Evolutionary conservation across 2,797 vertebrate species (phyloP).

Genomic region (Luscinia luscinia): DNA sequence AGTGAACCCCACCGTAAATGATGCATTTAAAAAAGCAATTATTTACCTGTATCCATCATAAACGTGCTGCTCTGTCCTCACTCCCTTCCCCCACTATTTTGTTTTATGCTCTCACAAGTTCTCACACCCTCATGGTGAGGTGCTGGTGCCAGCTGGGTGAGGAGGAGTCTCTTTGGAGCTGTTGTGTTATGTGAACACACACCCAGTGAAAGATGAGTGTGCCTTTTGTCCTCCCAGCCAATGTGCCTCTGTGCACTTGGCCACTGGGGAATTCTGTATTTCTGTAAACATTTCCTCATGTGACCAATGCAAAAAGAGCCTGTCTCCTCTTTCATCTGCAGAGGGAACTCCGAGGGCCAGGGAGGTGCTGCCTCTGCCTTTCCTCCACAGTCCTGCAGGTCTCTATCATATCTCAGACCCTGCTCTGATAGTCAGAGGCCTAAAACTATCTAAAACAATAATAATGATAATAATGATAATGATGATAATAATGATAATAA

Average conservation of each 20-base stretch:
- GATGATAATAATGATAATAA: too few species aligned
- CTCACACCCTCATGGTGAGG: accelerated
- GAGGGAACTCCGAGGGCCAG: constrained; percentile 18
- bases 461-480: too few species aligned
- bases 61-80: not conserved
- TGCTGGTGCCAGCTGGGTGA: not conserved
- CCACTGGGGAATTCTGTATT: not conserved
- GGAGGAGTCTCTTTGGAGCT: not conserved
- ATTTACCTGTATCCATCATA: not conserved
- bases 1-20: not conserved
- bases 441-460: not conserved
- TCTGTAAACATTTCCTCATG: not conserved
- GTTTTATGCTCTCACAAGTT: not conserved
- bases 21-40: not conserved
- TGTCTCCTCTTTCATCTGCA: not conserved
- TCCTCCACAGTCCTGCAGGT: not conserved
- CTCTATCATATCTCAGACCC: not conserved
- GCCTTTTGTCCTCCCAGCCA: not conserved
- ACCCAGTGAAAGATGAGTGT: not conserved
- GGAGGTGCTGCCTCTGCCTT: not conserved
- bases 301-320: not conserved
- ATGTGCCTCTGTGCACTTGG: not conserved
- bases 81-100: not conserved
- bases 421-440: not conserved
- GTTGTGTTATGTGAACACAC: accelerated